These are phyloP conservation scores for Engraulis encrasicolus DNA, from an alignment of 2,113 vertebrate species.

Conservation along the genomic window DNA sequence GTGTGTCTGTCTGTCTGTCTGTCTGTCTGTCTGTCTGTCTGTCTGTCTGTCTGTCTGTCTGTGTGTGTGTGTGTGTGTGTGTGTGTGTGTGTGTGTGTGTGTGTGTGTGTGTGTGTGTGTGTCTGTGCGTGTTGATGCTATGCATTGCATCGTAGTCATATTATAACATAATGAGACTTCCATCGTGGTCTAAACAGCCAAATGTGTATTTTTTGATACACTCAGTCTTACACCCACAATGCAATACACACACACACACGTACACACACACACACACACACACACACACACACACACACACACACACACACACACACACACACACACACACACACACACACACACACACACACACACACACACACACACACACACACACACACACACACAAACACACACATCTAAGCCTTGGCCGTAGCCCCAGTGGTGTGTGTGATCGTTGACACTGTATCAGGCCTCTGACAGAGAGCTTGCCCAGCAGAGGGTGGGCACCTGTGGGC, in stretches of 20 bases:
- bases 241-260: not conserved
- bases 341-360: too few species aligned
- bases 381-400: not conserved
- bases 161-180: not conserved
- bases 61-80: not conserved
- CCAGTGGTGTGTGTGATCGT: not conserved
- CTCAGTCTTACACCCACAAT: not conserved
- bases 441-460: not conserved
- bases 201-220: not conserved
- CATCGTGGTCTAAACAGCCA: not conserved
- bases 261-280: not conserved
- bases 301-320: not conserved
- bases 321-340: not conserved
- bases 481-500: too few species aligned
- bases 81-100: constrained; percentile 2
- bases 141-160: too few species aligned
- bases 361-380: too few species aligned
- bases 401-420: not conserved
- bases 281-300: not conserved
- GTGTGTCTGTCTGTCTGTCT: not conserved
- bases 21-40: not conserved
- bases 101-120: not conserved
- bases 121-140: too few species aligned
- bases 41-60: not conserved
- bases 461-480: not conserved